Evolutionary conservation across 2,888 invertebrate species (phyloP).

Genomic region (Theretra japonica): DNA sequence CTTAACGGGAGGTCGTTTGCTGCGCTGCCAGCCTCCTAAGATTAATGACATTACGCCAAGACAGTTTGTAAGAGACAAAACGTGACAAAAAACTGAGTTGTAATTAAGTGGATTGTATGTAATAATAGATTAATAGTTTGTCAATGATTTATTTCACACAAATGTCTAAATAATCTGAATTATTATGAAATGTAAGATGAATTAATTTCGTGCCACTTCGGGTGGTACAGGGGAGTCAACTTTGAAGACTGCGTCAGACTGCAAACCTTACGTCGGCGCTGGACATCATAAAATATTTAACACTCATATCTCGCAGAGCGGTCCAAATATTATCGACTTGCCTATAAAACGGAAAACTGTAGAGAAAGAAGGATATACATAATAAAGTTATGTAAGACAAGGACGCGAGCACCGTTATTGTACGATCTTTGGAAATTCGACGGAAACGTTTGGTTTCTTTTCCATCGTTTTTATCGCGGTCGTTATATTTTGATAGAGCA

Average conservation of each 20-base stretch:
- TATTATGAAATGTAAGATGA: neutral
- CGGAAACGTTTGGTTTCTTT: conserved; percentile 81
- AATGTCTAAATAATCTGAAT: neutral
- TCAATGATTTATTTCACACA: neutral
- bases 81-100: conserved; percentile 73
- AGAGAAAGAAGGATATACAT: conserved; percentile 65
- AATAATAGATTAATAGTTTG: conserved; percentile 32
- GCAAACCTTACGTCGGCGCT: conserved; percentile 63
- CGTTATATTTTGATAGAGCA: conserved; percentile 84
- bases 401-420: conserved; percentile 68
- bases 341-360: conserved; percentile 77
- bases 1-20: conserved; percentile 83
- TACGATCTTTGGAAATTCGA: conserved; percentile 81
- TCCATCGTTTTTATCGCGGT: conserved; percentile 82
- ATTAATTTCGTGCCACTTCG: neutral
- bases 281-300: conserved; percentile 83
- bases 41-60: conserved; percentile 81
- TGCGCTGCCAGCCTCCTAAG: conserved; percentile 79
- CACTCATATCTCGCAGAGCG: conserved; percentile 76
- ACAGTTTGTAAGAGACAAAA: conserved; percentile 75
- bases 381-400: conserved; percentile 60
- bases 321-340: conserved; percentile 81
- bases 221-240: no score
- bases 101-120: conserved; percentile 67
- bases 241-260: conserved; percentile 40